Evolutionary conservation across 37 sponge, comb jelly and placozoan species (phyloP), one percentile per base, ranked within the genome.

Genomic region (Chondrilla cf. caribensis): DNA sequence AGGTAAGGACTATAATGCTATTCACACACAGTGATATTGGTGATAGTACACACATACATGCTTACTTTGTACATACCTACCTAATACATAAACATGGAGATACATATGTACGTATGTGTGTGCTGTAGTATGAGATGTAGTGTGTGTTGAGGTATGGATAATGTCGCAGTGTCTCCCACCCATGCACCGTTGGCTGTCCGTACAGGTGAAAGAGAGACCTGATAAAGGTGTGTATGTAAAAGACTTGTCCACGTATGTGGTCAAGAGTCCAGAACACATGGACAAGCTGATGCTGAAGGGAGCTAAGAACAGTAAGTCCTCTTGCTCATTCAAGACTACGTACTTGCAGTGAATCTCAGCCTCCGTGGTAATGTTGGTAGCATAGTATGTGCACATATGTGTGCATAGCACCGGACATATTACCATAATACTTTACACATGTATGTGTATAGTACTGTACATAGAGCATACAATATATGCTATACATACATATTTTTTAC

Each of bases 221-320:
- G 99, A 98, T 51, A 83, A 95, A 54, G 99, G 99, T 9, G 99
- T 95, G 47, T 95, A 93, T 80, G 99, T 98, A 66, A 95, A 95
- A 70, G 94, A 95, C 66, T 83, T 98, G 35, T 78, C 85, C 19
- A 81, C 89, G 0, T 95, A 91, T 60, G 88, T 91, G 24, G 99
- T 95, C 59, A 98, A 95, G 79, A 91, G 81, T 42, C 79, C 90
- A 22, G 94, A 95, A 36, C 94, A 98, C 6, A 98, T 98, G 99
- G 94, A 93, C 73, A 91, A 87, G 36, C 86, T 98, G 25, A 98
- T 95, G 90, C 64, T 83, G 11, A 77, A 85, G 38, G 92, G 98
- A 60, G 82, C 84, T 51, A 84, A 88, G 42, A 92, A 90, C 82
- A 85, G 93, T 95, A 47, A 82, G 64, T 15, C 6, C 37, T 39